A percentile compares a stretch with the other conserved stretches of the same genome.
Evolutionary conservation across 2,888 invertebrate genomes (phyloP).

Genomic region (Campopleginae sp.): DNA sequence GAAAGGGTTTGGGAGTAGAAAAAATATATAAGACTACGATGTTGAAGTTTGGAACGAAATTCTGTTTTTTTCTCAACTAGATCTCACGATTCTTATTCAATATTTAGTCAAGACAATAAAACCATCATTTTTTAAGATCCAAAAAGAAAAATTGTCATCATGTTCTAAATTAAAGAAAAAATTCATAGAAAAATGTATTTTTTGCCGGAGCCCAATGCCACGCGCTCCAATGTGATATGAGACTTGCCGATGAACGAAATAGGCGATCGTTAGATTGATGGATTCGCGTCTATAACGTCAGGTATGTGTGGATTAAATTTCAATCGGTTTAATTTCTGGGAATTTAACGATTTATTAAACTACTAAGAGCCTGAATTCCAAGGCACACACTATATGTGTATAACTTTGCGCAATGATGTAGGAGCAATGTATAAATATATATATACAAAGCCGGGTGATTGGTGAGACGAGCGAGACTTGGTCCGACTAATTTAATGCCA

Average conservation of each 20-base stretch:
- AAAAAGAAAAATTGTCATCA: too few species aligned
- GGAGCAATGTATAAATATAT: conserved; percentile 42
- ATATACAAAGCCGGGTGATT: conserved; percentile 54
- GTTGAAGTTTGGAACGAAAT: too few species aligned
- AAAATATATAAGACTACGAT: background rate
- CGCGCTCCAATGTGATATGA: too few species aligned
- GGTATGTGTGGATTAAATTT: background rate
- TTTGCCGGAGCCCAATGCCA: too few species aligned
- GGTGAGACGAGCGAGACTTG: conserved; percentile 60
- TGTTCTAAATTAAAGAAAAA: too few species aligned
- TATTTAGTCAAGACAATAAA: too few species aligned
- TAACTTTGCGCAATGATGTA: conserved; percentile 3
- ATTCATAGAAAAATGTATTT: too few species aligned
- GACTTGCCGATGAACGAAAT: background rate
- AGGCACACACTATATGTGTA: background rate
- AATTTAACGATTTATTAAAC: background rate
- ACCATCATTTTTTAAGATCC: too few species aligned
- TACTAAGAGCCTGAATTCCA: background rate
- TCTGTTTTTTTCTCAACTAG: too few species aligned
- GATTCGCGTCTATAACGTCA: too few species aligned
- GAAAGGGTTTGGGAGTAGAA: background rate
- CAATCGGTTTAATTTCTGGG: background rate
- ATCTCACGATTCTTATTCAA: too few species aligned
- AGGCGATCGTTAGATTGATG: background rate
- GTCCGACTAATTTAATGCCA: conserved; percentile 74